Conservation (phyloP, 2,797 vertebrate species). For the Hydrocynus forskahlii region DNA sequence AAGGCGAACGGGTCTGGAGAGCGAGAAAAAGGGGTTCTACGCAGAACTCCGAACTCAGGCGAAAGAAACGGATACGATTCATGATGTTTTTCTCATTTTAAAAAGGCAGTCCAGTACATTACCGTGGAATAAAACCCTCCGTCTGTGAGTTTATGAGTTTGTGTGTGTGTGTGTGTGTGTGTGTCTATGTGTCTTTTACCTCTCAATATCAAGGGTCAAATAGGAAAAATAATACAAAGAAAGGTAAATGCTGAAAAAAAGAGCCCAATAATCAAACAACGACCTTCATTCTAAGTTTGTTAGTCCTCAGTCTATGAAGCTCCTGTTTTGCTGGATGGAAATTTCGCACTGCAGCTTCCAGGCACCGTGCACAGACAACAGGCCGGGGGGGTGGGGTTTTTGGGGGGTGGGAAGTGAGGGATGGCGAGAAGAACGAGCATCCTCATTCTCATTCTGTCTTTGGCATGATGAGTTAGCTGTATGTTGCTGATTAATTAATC, state of each 20-base stretch:
- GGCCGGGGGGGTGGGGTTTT: constrained; percentile 51
- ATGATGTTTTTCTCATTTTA: constrained; percentile 33
- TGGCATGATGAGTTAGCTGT: constrained; percentile 95
- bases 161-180: constrained; percentile 25
- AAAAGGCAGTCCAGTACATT: constrained; percentile 57
- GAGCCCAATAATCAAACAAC: constrained; percentile 58
- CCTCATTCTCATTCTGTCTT: constrained; percentile 77
- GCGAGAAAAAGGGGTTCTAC: constrained; percentile 73
- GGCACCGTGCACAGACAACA: constrained; percentile 70
- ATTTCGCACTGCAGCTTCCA: constrained; percentile 49
- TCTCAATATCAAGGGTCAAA: constrained; percentile 47
- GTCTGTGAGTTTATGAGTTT: constrained; percentile 1
- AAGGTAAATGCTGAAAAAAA: constrained; percentile 53
- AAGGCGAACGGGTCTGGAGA: constrained; percentile 62
- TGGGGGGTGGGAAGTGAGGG: constrained; percentile 61
- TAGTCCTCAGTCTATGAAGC: constrained; percentile 68
- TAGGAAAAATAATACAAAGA: constrained; percentile 45
- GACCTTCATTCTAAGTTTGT: constrained; percentile 68
- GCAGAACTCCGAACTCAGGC: constrained; percentile 65
- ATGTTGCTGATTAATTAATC: constrained; percentile 64
- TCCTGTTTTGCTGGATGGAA: constrained; percentile 52
- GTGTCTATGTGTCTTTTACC: constrained; percentile 41
- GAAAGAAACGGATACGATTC: constrained; percentile 64
- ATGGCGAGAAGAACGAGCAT: constrained; percentile 60
- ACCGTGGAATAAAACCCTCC: constrained; percentile 40